Base-by-base conservation (phyloP, 2,888 invertebrate species). In the Spodoptera picta region DNA sequence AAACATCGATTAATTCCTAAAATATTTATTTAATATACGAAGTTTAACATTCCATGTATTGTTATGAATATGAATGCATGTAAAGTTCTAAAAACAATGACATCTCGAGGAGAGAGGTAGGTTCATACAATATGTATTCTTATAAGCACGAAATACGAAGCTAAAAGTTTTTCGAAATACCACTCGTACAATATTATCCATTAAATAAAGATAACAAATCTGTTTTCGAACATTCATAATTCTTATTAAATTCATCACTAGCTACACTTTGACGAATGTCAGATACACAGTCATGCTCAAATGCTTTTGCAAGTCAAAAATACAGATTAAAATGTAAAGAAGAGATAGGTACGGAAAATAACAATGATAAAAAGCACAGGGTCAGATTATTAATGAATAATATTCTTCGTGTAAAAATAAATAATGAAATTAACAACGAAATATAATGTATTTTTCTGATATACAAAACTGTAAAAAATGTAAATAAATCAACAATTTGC, bases 1-100 rank as follows among this genome's bases (percentile, higher is more conserved):
- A 79, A 84, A 83, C 80, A 69, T 64, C 55, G 73, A 65, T 68
- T 46, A 77, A 77, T 82, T 86, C 85, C 87, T 89, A 89, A 90
- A 88, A 85, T 88, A 90, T 91, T 90, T 90, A 89, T 87, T 90
- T 77, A 87, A 81, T 88, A 88, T 83, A 87, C 81, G 82, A 86
- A 87, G 87, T 86, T 85, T 75, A 81, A 90, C 89, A 89, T 90
- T 88, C 83, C 84, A 90, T 87, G 70, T 86, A 83, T 83, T 88
- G 87, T 88, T 83, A 81, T 82, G 78, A 81, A 82, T 84, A 81
- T 81, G 76, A 80, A 80, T 83, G 80, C 82, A 85, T 85, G 87
- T 82, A 83, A 82, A 83, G 73, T 79, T 36, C 36, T 74, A 76
- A 80, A 76, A 74, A 74, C 73, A 76, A 79, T 79, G 73, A 82